Evolutionary conservation across 2,113 vertebrate genomes (phyloP).

Genomic region (Orycteropus afer): DNA sequence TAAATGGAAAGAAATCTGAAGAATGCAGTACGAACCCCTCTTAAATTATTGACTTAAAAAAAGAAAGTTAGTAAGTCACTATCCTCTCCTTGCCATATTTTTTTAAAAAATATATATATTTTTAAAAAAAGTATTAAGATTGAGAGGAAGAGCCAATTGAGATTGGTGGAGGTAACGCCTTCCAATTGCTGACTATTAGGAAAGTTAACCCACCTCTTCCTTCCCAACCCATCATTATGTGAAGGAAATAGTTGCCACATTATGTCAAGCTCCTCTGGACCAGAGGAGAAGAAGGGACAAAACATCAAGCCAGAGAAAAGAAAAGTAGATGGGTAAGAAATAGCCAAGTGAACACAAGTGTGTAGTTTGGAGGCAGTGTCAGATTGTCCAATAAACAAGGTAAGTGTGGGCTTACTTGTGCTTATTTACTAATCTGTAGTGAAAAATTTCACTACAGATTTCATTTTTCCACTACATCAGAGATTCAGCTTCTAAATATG

Average conservation of each 20-base stretch:
- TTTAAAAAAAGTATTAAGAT: background rate
- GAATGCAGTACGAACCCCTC: constrained; percentile 40
- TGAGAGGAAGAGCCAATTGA: constrained; percentile 40
- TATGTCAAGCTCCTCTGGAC: constrained; percentile 63
- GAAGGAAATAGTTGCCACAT: constrained; percentile 73
- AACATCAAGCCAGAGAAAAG: constrained; percentile 49
- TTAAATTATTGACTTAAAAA: constrained; percentile 44
- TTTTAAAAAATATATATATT: constrained; percentile 39
- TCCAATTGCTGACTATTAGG: constrained; percentile 69
- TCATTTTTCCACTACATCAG: no score
- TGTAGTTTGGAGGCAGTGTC: background rate
- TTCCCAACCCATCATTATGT: constrained; percentile 76
- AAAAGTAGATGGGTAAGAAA: constrained; percentile 36
- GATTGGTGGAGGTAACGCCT: constrained; percentile 57
- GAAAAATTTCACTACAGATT: no score
- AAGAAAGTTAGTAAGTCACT: background rate
- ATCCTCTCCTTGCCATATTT: background rate
- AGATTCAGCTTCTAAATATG: no score
- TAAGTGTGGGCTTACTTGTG: no score
- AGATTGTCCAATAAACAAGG: background rate
- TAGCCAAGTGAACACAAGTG: background rate
- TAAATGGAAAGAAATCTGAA: constrained; percentile 25
- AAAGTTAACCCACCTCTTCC: constrained; percentile 67
- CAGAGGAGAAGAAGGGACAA: constrained; percentile 49
- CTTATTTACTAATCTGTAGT: no score